Conservation (phyloP, 2,888 invertebrate genomes). For the Eledona agricola region DNA sequence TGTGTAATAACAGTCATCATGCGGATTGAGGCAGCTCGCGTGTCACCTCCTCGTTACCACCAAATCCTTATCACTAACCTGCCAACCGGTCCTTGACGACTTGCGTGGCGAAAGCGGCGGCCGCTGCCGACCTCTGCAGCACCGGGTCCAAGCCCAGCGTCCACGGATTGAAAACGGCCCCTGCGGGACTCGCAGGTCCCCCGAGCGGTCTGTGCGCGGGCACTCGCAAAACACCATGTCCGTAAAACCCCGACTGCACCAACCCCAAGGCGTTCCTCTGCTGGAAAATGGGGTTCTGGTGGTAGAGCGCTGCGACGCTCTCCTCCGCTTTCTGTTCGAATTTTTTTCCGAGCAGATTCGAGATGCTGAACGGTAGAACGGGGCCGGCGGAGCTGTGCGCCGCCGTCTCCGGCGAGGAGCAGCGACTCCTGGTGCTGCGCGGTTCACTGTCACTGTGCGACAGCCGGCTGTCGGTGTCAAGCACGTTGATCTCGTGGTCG, state of each 20-base stretch:
- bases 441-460: slow-evolving; percentile 71
- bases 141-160: slow-evolving; percentile 70
- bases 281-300: slow-evolving; percentile 53
- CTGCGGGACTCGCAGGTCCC: slow-evolving; percentile 61
- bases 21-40: too few relatives aligned
- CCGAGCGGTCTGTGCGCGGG: slow-evolving; percentile 80
- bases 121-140: slow-evolving; percentile 71
- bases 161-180: slow-evolving; percentile 61
- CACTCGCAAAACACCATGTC: slow-evolving; percentile 80
- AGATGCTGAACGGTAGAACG: slow-evolving; percentile 82
- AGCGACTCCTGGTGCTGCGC: slow-evolving; percentile 61
- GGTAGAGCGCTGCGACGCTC: slow-evolving; percentile 46
- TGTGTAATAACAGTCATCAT: too few relatives aligned
- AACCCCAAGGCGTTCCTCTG: slow-evolving; percentile 54
- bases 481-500: slow-evolving; percentile 74
- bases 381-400: slow-evolving; percentile 64
- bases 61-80: slow-evolving; percentile 66
- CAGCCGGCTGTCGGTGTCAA: slow-evolving; percentile 71
- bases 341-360: slow-evolving; percentile 79
- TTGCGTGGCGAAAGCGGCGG: slow-evolving; percentile 81
- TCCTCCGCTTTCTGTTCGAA: slow-evolving; percentile 70
- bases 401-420: slow-evolving; percentile 62
- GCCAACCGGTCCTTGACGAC: slow-evolving; percentile 85
- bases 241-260: slow-evolving; percentile 64
- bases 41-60: not conserved